Conservation (phyloP, 1,140 invertebrate genomes). For the Grapholita molesta region DNA sequence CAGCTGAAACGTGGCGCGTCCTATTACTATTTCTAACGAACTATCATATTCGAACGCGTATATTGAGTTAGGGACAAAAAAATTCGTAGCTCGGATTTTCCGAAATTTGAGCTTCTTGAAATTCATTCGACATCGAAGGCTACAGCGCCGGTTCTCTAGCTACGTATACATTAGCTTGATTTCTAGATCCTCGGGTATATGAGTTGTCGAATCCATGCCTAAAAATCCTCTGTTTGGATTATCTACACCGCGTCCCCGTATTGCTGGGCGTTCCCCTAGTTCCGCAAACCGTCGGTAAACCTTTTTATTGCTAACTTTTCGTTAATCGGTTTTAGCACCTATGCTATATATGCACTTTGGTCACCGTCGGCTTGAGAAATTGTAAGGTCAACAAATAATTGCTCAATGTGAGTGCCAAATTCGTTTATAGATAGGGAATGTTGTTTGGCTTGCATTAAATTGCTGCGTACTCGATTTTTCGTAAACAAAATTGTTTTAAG, state of each 20-base stretch:
- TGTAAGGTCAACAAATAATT: not conserved
- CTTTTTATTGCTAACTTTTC: not conserved
- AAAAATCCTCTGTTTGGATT: not conserved
- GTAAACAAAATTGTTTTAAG: not conserved
- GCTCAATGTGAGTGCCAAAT: not conserved
- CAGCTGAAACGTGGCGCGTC: conserved; percentile 2
- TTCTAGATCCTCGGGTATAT: not conserved
- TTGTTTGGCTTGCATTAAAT: not conserved
- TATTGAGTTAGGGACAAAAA: conserved; percentile 20
- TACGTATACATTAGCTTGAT: not conserved
- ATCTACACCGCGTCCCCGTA: not conserved
- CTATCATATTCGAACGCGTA: conserved; percentile 16
- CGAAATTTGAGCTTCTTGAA: not conserved
- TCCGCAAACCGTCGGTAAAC: not conserved
- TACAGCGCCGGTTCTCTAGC: not conserved
- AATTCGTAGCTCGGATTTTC: not conserved
- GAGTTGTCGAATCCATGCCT: not conserved
- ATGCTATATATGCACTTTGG: not conserved
- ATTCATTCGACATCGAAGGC: not conserved
- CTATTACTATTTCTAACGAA: conserved; percentile 15
- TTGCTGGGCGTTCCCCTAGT: not conserved
- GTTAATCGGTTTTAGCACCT: not conserved
- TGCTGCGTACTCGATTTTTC: conserved; percentile 4
- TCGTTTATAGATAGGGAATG: not conserved
- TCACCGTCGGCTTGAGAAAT: not conserved